Percentiles rank a stretch among this genome's conserved stretches.
Evolutionary conservation across 2,113 vertebrate species (phyloP).

Genomic region (Hylia prasina): DNA sequence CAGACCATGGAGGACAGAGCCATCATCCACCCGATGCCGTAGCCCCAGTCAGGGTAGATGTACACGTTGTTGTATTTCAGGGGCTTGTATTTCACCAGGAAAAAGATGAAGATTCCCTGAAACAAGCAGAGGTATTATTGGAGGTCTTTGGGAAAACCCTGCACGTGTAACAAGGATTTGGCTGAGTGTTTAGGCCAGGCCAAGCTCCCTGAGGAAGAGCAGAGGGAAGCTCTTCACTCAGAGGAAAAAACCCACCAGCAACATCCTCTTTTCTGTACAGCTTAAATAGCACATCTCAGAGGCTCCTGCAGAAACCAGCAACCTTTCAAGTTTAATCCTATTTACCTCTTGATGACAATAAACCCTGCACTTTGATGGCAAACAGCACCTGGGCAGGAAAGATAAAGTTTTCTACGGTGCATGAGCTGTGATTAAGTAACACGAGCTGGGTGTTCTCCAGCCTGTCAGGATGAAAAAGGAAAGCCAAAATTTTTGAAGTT

Average conservation of each 20-base stretch:
- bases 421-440: not conserved
- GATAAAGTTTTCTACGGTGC: not conserved
- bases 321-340: conserved; percentile 21
- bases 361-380: not conserved
- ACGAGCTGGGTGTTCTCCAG: not conserved
- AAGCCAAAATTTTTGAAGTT: not conserved
- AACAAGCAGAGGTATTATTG: conserved; percentile 1
- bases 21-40: conserved; percentile 98
- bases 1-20: conserved; percentile 97
- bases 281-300: not conserved
- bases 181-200: not conserved
- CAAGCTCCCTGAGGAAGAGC: not conserved
- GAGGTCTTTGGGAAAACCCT: not conserved
- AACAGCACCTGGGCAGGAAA: not conserved
- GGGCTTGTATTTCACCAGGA: conserved; percentile 97
- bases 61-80: conserved; percentile 98
- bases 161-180: not conserved
- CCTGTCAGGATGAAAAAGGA: not conserved
- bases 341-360: not conserved
- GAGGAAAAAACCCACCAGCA: not conserved
- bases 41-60: conserved; percentile 95
- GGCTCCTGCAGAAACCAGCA: not conserved
- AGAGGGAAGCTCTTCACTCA: not conserved
- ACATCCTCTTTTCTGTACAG: not conserved
- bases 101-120: conserved; percentile 96